phyloP scores from a whole-genome alignment of 2,888 invertebrate genomes.

The Andrena dorsata region DNA sequence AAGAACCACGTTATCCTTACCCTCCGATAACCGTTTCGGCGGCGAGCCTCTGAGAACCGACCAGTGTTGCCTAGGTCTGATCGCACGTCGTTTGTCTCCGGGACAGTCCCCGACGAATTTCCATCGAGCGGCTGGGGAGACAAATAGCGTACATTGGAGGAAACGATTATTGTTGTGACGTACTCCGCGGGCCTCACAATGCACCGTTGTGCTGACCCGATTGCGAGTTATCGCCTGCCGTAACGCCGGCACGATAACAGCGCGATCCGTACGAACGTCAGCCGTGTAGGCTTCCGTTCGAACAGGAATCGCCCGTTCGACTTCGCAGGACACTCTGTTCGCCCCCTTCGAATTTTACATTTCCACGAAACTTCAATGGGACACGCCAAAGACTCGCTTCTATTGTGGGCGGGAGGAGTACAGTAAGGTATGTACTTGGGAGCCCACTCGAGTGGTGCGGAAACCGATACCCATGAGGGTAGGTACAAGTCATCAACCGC shows the following conservation, averaged over 20 bases:
- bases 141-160: neutral
- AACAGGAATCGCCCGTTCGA: neutral
- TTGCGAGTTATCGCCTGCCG: conserved; percentile 67
- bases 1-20: conserved; percentile 35
- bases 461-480: neutral
- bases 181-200: conserved; percentile 53
- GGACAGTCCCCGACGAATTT: neutral
- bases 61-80: neutral
- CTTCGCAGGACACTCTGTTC: neutral
- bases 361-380: no score
- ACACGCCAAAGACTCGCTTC: neutral
- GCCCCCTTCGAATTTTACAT: neutral
- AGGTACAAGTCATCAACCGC: neutral
- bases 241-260: conserved; percentile 60
- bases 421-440: neutral
- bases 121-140: neutral
- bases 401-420: neutral
- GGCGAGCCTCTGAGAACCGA: neutral
- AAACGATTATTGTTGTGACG: conserved; percentile 17
- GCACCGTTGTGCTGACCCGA: conserved; percentile 73
- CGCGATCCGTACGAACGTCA: conserved; percentile 42
- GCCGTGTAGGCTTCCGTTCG: conserved; percentile 7
- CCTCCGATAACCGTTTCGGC: neutral
- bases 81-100: neutral
- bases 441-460: neutral